These are phyloP conservation scores for Zophobas atratus DNA, from an alignment of 1,140 invertebrate genomes.

Conservation along the genomic window DNA sequence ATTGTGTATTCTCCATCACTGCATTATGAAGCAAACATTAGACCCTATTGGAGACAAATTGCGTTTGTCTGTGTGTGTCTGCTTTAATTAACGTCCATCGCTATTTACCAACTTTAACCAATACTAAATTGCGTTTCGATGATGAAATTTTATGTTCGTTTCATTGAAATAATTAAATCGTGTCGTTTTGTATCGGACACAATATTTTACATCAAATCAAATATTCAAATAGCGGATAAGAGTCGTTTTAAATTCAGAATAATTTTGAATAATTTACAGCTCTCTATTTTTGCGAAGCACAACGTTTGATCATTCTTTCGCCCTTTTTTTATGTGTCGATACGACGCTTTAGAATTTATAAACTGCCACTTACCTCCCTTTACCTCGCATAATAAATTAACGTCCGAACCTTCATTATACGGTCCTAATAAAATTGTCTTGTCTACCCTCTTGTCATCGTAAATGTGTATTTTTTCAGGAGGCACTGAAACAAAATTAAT, in stretches of 20 bases:
- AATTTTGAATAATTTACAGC: slow-evolving; percentile 55
- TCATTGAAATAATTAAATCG: slow-evolving; percentile 53
- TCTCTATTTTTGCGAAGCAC: neutral
- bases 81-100: slow-evolving; percentile 34
- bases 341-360: slow-evolving; percentile 23
- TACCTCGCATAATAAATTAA: slow-evolving; percentile 89
- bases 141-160: slow-evolving; percentile 50
- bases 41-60: slow-evolving; percentile 26
- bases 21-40: slow-evolving; percentile 12
- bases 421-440: slow-evolving; percentile 85
- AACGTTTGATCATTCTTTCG: slow-evolving; percentile 9
- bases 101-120: slow-evolving; percentile 23
- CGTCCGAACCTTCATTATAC: slow-evolving; percentile 89
- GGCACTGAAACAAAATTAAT: slow-evolving; percentile 79
- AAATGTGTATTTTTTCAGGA: slow-evolving; percentile 88
- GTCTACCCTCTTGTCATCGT: slow-evolving; percentile 84
- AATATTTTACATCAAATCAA: slow-evolving; percentile 53
- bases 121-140: slow-evolving; percentile 39
- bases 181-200: slow-evolving; percentile 52
- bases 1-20: slow-evolving; percentile 6
- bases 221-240: slow-evolving; percentile 54
- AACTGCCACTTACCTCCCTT: slow-evolving; percentile 82
- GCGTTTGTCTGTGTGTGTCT: slow-evolving; percentile 23
- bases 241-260: slow-evolving; percentile 48
- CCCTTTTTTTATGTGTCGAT: slow-evolving; percentile 10